These are phyloP conservation scores for Halichondria panicea DNA, from an alignment of 37 sponge, comb jelly and placozoan genomes.

Conservation along the genomic window DNA sequence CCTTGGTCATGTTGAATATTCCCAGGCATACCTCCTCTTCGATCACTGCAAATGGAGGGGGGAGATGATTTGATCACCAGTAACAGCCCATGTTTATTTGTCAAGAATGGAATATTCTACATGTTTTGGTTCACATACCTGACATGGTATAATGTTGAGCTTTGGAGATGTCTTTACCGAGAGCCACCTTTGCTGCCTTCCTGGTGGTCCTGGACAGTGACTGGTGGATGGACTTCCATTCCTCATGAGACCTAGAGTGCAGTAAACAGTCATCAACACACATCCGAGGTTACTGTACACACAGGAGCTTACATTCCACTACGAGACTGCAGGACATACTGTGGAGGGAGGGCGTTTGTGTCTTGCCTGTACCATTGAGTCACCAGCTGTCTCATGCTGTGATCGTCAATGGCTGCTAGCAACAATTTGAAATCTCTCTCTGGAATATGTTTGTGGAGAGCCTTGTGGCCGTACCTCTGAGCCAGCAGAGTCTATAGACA, in stretches of 20 bases:
- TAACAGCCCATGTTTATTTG: too few relatives aligned
- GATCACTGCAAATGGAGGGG: constrained; percentile 6
- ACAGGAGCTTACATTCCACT: not conserved
- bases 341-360: constrained; percentile 60
- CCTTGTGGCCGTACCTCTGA: constrained; percentile 71
- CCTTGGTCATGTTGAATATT: constrained; percentile 52
- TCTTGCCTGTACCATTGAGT: constrained; percentile 71
- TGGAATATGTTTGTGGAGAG: constrained; percentile 38
- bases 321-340: constrained; percentile 34
- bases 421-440: constrained; percentile 57
- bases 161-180: constrained; percentile 58
- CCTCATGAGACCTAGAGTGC: not conserved
- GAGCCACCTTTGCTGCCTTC: constrained; percentile 53
- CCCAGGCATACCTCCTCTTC: constrained; percentile 74
- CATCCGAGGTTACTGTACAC: not conserved
- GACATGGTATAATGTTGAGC: constrained; percentile 64
- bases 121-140: too few relatives aligned
- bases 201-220: constrained; percentile 40
- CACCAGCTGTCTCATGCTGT: constrained; percentile 21
- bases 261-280: not conserved
- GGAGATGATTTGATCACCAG: too few relatives aligned
- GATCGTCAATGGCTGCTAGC: constrained; percentile 49
- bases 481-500: constrained; percentile 64
- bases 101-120: too few relatives aligned
- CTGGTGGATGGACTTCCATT: constrained; percentile 20